Base-by-base conservation (phyloP, 2,888 invertebrate genomes). In the Papilio protenor region DNA sequence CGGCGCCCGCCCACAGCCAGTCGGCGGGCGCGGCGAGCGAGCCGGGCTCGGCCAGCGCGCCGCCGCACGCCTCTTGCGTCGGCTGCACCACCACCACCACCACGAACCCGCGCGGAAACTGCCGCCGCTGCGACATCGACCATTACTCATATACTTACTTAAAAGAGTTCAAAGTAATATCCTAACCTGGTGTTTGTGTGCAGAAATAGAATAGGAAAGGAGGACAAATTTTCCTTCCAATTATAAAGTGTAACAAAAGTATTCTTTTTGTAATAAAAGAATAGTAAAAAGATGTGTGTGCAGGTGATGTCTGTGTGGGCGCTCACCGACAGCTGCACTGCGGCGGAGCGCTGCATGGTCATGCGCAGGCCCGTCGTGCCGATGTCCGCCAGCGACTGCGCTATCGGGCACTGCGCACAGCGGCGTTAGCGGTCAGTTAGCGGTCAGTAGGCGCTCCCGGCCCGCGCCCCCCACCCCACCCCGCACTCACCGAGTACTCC, bases 261-360 rank as follows among this genome's bases (percentile, higher is more conserved):
- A 2, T 8, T n/a, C 12, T 1, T 0, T 55, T n/a, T n/a, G n/a
- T n/a, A 8, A 52, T 16, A n/a, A 55, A 55, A n/a, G 1, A 55
- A 55, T 11, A n/a, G 16, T 52, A 6, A 18, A n/a, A 52, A 52
- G n/a, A 10, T 55, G 55, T 6, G 55, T 49, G 12, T 12, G n/a
- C 5, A 21, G 14, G 57, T 21, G 21, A 23, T n/a, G 27, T 27
- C 23, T 11, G 45, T 52, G 18, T 57, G 23, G 8, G 55, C 1
- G 66, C 82, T 83, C 83, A 94, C 94, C 87, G 90, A 85, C 23
- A 94, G 82, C 70, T 94, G 92, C 73, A 88, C 83, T 14, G 86
- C 94, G 27, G 90, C 94, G 23, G 93, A 92, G 55, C 87, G 88
- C 83, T 87, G 87, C 84, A 94, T 86, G 1, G 93, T 92, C 89